phyloP scores from a whole-genome alignment of 2,888 invertebrate species.

The Helleia helle region DNA sequence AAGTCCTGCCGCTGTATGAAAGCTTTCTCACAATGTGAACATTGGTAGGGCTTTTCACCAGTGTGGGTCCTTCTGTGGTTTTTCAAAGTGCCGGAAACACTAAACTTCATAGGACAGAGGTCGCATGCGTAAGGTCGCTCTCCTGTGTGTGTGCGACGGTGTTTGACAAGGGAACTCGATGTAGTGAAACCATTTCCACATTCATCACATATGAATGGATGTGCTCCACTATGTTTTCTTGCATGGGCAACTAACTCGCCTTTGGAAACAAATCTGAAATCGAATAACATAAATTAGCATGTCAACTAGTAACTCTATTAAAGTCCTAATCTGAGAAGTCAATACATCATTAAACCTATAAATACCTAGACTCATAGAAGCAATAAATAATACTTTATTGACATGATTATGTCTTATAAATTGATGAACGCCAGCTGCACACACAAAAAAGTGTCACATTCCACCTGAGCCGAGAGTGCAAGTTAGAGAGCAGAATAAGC shows the following conservation, averaged over 20 bases:
- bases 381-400: no score
- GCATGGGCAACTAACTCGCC: slow-evolving; percentile 71
- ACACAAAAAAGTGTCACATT: no score
- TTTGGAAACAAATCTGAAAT: slow-evolving; percentile 59
- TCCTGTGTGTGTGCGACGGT: slow-evolving; percentile 73
- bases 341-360: no score
- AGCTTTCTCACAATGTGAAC: slow-evolving; percentile 64
- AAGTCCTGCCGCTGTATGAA: slow-evolving; percentile 75
- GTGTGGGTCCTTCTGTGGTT: slow-evolving; percentile 47
- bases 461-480: no score
- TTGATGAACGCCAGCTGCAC: no score
- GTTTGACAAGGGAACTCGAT: slow-evolving; percentile 73
- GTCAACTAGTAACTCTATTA: background rate
- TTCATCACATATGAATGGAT: slow-evolving; percentile 72
- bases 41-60: slow-evolving; percentile 10
- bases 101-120: slow-evolving; percentile 71
- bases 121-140: slow-evolving; percentile 75
- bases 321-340: no score
- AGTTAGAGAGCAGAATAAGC: no score
- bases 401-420: no score
- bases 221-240: slow-evolving; percentile 75
- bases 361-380: no score
- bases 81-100: slow-evolving; percentile 72
- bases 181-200: slow-evolving; percentile 74
- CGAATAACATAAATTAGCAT: background rate